Conservation (phyloP, 2,888 invertebrate species). For the Andrena marginata region DNA sequence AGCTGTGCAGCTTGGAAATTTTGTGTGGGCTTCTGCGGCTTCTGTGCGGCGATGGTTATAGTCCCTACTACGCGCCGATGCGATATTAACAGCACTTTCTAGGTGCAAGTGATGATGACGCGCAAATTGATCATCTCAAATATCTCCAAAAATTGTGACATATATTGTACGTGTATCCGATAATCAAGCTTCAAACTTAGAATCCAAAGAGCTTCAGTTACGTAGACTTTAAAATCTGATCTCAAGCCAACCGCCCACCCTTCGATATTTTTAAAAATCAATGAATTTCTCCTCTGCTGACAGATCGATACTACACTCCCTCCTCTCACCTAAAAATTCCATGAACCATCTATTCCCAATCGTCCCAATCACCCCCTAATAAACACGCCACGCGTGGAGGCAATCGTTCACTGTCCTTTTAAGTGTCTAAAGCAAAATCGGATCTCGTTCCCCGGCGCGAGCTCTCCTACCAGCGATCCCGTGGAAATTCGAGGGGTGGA, state of each 20-base stretch:
- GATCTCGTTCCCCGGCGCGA: not conserved
- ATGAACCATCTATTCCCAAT: not conserved
- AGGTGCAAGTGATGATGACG: not conserved
- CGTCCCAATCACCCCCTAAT: not conserved
- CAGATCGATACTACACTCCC: not conserved
- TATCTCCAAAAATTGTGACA: too few relatives aligned
- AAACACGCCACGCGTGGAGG: not conserved
- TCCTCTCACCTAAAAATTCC: not conserved
- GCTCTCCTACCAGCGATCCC: not conserved
- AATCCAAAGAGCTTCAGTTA: too few relatives aligned
- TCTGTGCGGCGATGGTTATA: not conserved
- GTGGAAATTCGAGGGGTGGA: not conserved
- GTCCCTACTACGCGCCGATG: not conserved
- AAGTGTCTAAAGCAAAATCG: constrained; percentile 6
- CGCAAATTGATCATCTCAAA: not conserved
- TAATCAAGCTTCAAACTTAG: too few relatives aligned
- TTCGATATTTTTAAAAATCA: too few relatives aligned
- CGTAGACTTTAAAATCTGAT: too few relatives aligned
- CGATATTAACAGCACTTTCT: not conserved
- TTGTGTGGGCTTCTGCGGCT: too few relatives aligned
- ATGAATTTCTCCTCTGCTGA: too few relatives aligned
- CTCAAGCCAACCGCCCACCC: too few relatives aligned
- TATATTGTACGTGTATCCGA: too few relatives aligned
- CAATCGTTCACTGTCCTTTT: not conserved
- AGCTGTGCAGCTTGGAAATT: not conserved